phyloP scores from a whole-genome alignment of 1,140 invertebrate genomes.

The Brachionus asplanchnoidis region DNA sequence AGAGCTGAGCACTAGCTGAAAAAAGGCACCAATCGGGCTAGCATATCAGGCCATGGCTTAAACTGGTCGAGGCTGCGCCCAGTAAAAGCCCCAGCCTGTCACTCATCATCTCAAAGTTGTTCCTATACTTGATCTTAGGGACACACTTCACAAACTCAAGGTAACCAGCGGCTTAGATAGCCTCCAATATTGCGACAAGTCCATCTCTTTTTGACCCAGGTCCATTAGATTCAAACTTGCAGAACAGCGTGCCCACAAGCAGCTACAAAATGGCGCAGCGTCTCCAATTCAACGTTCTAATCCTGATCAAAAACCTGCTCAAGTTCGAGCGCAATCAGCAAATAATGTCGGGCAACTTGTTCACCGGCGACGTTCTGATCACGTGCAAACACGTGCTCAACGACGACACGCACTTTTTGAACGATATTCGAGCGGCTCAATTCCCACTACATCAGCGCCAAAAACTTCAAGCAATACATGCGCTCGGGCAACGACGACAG shows the following conservation, averaged over 20 bases:
- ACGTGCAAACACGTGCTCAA: conserved; percentile 74
- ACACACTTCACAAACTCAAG: too few relatives aligned
- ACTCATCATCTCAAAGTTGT: too few relatives aligned
- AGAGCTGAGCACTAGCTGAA: too few relatives aligned
- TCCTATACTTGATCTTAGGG: too few relatives aligned
- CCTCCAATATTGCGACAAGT: too few relatives aligned
- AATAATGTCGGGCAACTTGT: conserved; percentile 88
- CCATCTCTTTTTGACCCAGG: too few relatives aligned
- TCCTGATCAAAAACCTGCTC: conserved; percentile 88
- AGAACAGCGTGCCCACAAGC: conserved; percentile 69
- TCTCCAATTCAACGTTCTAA: conserved; percentile 77
- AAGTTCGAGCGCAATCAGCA: conserved; percentile 91
- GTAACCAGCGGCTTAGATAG: too few relatives aligned
- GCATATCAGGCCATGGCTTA: too few relatives aligned
- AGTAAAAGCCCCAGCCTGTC: too few relatives aligned
- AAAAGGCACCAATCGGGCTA: too few relatives aligned
- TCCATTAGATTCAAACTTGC: too few relatives aligned
- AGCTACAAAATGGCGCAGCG: conserved; percentile 60
- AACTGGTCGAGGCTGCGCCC: too few relatives aligned
- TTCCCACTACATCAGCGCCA: conserved; percentile 83
- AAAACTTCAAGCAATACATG: conserved; percentile 79
- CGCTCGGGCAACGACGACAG: conserved; percentile 65
- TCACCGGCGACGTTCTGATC: conserved; percentile 72
- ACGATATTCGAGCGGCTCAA: conserved; percentile 89
- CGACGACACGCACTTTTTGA: conserved; percentile 81